Base-by-base conservation (phyloP, 37 sponge, comb jelly and placozoan species). In the Chondrilla cf. caribensis region DNA sequence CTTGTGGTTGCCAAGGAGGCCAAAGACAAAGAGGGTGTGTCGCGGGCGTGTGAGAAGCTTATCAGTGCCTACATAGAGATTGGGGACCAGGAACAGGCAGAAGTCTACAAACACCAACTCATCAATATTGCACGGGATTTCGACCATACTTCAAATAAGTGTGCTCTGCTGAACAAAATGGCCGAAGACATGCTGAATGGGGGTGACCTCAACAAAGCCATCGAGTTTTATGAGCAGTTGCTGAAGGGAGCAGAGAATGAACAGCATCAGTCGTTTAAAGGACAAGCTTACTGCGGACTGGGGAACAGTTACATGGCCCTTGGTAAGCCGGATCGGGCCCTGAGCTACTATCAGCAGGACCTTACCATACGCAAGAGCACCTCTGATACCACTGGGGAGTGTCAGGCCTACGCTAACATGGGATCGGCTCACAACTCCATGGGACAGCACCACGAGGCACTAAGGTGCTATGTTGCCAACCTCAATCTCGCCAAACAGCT, bases 11-110 rank as follows among this genome's bases (percentile, higher is more conserved):
- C 95, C 65, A 95, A 93, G 55, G 93, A 89, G 81, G 60, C 89
- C 14, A 84, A 93, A 39, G 93, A 92, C 84, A 90, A 87, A 62
- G 95, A 88, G 38, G 93, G 92, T 0, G 90, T 96, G 89, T 87
- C 92, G 17, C 38, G 57, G 58, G 94, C 97, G 0, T 93, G 90
- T 67, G 91, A 90, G 82, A 90, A 85, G 58, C 87, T 96, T 35
- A 82, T 86, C 37, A 85, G 57, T 36, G 90, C 93, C 14, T 68
- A 90, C 72, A 38, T 35, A 33, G 88, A 90, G 60, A 82, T 88
- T 6, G 97, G 97, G 31, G 92, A 95, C 83, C 68, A 40, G 42
- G 91, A 88, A 18, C 95, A 94, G 79, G 91, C 91, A 25, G 91
- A 90, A 14, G 84, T 90, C 9, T 94, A 90, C 82, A 79, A 86